Evolutionary conservation across 2,113 vertebrate genomes (phyloP), one percentile per base, ranked within the genome.

Genomic region (Murina feae): DNA sequence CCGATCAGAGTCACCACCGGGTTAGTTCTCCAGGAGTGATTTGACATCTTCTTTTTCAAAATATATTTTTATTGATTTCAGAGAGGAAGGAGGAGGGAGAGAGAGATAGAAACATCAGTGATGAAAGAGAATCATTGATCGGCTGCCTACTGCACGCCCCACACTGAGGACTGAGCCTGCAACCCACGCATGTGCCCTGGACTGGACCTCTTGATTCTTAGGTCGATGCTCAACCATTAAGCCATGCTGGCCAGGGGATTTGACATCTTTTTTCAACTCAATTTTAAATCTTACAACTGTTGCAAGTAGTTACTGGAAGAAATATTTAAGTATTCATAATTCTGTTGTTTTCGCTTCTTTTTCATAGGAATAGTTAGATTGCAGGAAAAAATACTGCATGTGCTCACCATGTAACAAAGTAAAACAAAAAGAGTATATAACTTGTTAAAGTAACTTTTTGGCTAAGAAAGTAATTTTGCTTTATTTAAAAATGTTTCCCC

Each of bases 371-470:
- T 66, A 60, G 69, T 83, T 66, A 80, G 3, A 49, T 79, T 71
- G 53, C 72, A 82, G 65, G 12, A 4, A 51, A 37, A 44, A 78
- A 65, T 4, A 13, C 9, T 35, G 47, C 2, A 11, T 72, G 17
- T 68, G 74, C 21, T 91, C 49, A 47, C 66, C 35, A 18, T 53
- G 13, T 65, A 78, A 89, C 58, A 85, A 11, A 72, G 60, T 86
- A 74, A 83, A 42, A 42, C 84, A 81, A 32, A 72, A 94, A 47
- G 75, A 51, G 18, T 60, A 5, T 85, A 14, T 51, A 65, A 79
- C 93, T 53, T 66, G n/a, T 87, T 90, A 86, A 95, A 80, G 18
- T 55, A 87, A 66, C 71, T 71, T 25, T 89, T 89, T 86, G 79
- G 18, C 53, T 74, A 71, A 90, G 76, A 84, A 88, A 78, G 47